Evolutionary conservation across 2,113 vertebrate species (phyloP), one percentile per base, ranked within the genome.

Genomic region (Artemisiospiza belli): DNA sequence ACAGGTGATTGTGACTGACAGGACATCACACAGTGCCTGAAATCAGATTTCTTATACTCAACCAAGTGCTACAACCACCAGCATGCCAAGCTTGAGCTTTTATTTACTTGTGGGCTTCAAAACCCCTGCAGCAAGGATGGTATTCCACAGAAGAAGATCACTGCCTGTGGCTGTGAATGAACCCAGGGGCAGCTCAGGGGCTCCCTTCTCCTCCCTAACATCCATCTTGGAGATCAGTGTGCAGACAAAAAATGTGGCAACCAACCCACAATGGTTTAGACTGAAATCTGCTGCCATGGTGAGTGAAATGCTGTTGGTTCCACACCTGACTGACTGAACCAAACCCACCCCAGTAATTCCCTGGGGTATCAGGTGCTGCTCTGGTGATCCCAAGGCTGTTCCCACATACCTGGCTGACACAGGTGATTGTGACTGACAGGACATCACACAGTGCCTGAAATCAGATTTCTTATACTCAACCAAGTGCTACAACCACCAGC

Each of bases 391-490:
- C 43, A 7, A 13, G 33, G 67, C 21, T 5, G 43, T 5, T 27
- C 35, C 25, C 72, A 28, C 83, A 0, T 98, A 99, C 99, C 99
- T 98, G 99, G 99, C 67, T 99, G 98, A 94, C 99, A 99, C 78
- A 99, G 91, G 90, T 99, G 41, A 41, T 41, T 41, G 41, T 41
- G 41, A 41, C 41, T 41, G 41, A 41, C 41, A 41, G 41, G 41
- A 41, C 12, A 41, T 14, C 41, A 41, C 41, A 41, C 12, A 41
- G 41, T 41, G 41, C 41, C 41, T 41, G 41, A 41, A 41, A 41
- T 41, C 41, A 41, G 41, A 41, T 41, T 41, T 41, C 39, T 39
- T 39, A 39, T 12, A 39, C 39, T 39, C 39, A 39, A 39, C 39
- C 39, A 39, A 39, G 39, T 39, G 39, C 39, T 39, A 39, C 39